phyloP scores from a whole-genome alignment of 2,113 vertebrate species.

The Cyphomyrus discorhynchus region DNA sequence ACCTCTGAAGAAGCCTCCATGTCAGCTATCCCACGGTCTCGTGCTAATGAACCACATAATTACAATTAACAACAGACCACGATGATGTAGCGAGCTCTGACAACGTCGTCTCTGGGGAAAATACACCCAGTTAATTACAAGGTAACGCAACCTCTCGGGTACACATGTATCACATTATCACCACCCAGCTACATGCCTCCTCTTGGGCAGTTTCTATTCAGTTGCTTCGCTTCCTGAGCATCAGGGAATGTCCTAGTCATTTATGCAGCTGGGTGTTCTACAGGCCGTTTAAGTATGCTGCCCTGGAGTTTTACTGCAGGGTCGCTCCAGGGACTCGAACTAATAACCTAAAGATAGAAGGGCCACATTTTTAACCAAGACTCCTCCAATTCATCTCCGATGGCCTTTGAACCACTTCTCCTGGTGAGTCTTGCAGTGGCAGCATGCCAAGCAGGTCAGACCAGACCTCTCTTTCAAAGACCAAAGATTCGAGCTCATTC shows the following conservation, averaged over 20 bases:
- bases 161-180: background rate
- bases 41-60: constrained; percentile 13
- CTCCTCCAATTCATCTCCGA: background rate
- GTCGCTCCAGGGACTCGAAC: background rate
- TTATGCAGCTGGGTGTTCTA: background rate
- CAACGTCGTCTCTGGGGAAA: background rate
- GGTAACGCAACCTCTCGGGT: background rate
- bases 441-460: background rate
- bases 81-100: background rate
- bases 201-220: background rate
- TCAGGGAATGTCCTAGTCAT: background rate
- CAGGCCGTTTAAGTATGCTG: background rate
- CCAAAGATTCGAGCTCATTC: background rate
- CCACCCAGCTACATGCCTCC: background rate
- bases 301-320: background rate
- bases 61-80: background rate
- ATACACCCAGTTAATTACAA: background rate
- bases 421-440: background rate
- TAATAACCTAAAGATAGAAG: background rate
- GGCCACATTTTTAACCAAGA: background rate
- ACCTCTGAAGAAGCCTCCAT: background rate
- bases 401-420: background rate
- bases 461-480: background rate
- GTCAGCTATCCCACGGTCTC: background rate
- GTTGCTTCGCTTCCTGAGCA: background rate